A percentile compares a stretch with the other conserved stretches of the same genome.
These are phyloP conservation scores for Calameuta idolon DNA, from an alignment of 2,888 invertebrate genomes.

Conservation along the genomic window DNA sequence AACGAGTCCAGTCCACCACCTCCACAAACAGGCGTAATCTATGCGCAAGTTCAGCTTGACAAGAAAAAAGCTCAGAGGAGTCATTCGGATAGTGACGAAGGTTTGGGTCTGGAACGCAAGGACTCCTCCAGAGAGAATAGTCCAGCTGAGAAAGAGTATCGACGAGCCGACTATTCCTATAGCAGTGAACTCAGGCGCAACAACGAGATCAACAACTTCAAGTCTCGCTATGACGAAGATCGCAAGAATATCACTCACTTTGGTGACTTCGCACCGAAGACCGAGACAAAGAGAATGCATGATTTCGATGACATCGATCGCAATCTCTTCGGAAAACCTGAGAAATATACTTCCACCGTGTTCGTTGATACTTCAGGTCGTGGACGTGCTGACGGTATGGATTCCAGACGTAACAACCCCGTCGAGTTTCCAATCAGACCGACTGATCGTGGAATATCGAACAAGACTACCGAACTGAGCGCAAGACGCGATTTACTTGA, in stretches of 20 bases:
- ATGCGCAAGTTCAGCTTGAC: slow-evolving; percentile 77
- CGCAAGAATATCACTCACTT: slow-evolving; percentile 36
- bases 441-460: slow-evolving; percentile 47
- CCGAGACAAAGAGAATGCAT: slow-evolving; percentile 49
- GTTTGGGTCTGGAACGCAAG: slow-evolving; percentile 77
- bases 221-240: slow-evolving; percentile 49
- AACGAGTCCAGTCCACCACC: slow-evolving; percentile 68
- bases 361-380: slow-evolving; percentile 69
- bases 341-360: slow-evolving; percentile 62
- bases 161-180: slow-evolving; percentile 52
- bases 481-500: slow-evolving; percentile 81
- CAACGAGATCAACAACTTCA: slow-evolving; percentile 57
- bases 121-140: slow-evolving; percentile 63
- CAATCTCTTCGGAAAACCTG: slow-evolving; percentile 45
- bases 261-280: slow-evolving; percentile 48
- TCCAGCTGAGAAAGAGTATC: slow-evolving; percentile 62
- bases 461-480: slow-evolving; percentile 73
- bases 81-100: slow-evolving; percentile 83
- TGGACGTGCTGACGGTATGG: slow-evolving; percentile 77
- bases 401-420: slow-evolving; percentile 69
- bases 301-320: slow-evolving; percentile 61
- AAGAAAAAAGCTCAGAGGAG: slow-evolving; percentile 69
- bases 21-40: slow-evolving; percentile 75
- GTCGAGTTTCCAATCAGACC: slow-evolving; percentile 75
- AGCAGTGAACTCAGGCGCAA: slow-evolving; percentile 52